These are phyloP conservation scores for Agonopterix alstromeriana DNA, from an alignment of 2,888 invertebrate genomes.

Conservation along the genomic window DNA sequence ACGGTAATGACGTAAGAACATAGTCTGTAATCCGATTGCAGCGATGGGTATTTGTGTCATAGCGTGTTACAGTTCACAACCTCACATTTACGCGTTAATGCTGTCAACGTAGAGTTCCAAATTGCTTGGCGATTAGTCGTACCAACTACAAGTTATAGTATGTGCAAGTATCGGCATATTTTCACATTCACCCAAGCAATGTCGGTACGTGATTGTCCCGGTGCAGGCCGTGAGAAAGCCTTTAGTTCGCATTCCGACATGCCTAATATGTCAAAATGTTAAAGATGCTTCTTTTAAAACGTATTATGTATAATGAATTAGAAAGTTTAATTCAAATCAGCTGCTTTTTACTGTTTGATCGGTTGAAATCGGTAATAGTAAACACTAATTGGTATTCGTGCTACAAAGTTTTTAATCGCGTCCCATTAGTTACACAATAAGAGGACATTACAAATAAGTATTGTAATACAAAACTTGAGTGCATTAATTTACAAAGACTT, in stretches of 20 bases:
- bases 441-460: too few species aligned
- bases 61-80: too few species aligned
- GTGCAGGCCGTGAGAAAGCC: constrained; percentile 57
- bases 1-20: constrained; percentile 2
- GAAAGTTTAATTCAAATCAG: too few species aligned
- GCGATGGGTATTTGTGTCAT: too few species aligned
- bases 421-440: too few species aligned
- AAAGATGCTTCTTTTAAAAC: constrained; percentile 1
- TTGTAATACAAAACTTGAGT: too few species aligned
- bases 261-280: background rate
- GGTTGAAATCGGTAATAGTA: too few species aligned
- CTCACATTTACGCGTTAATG: too few species aligned
- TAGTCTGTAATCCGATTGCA: too few species aligned
- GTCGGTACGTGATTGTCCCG: constrained; percentile 37
- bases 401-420: too few species aligned
- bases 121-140: constrained; percentile 6
- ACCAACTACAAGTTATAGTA: constrained; percentile 24
- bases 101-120: constrained; percentile 15
- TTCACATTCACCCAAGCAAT: constrained; percentile 48
- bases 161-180: constrained; percentile 38
- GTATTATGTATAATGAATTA: background rate
- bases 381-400: too few species aligned
- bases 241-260: constrained; percentile 1
- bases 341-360: too few species aligned
- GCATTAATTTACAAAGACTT: background rate